phyloP scores from a whole-genome alignment of 92 coral and sea anemone genomes.

The Galaxea fascicularis region DNA sequence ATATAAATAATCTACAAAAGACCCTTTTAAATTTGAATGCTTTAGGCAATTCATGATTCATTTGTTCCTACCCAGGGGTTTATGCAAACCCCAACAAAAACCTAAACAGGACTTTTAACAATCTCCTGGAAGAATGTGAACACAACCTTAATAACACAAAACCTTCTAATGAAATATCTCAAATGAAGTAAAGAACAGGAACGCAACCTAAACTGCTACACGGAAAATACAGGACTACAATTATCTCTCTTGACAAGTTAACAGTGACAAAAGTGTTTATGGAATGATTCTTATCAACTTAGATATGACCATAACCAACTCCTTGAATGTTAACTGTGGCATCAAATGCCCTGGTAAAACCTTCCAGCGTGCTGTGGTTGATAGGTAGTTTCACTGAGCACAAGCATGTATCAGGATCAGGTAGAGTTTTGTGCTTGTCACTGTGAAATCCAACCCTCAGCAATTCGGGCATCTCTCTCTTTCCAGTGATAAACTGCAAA shows the following conservation, averaged over 20 bases:
- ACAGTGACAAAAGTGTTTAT: background rate
- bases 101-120: no score
- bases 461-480: constrained; percentile 2
- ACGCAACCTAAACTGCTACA: no score
- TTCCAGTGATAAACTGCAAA: background rate
- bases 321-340: background rate
- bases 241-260: background rate
- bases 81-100: no score
- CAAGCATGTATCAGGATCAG: constrained; percentile 5
- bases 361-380: background rate
- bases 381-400: constrained; percentile 3
- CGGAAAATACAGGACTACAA: no score
- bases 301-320: background rate
- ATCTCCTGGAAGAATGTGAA: no score
- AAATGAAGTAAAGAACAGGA: no score
- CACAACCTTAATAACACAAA: no score
- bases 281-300: background rate
- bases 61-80: no score
- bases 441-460: constrained; percentile 2
- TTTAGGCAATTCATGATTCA: no score
- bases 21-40: no score
- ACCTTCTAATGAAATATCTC: no score
- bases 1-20: no score
- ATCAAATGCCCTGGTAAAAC: background rate
- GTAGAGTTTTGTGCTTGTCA: background rate